Evolutionary conservation across 2,888 invertebrate genomes (phyloP), one percentile per base, ranked within the genome.

Genomic region (Apodemia zela): DNA sequence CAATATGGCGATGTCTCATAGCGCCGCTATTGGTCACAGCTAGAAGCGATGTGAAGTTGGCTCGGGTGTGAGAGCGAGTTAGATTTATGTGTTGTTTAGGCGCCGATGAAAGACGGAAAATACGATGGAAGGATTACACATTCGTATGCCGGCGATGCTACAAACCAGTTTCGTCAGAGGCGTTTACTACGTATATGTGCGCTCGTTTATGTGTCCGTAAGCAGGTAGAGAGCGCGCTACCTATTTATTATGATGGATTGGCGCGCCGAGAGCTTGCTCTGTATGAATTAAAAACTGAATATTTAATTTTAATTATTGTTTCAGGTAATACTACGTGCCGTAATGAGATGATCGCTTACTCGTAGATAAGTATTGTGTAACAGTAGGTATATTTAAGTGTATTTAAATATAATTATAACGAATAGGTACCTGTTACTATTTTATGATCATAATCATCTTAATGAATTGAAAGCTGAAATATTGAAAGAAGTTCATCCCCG

Each of bases 81-180:
- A 78, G 86, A 87, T 86, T 89, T 89, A 92, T 90, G 84, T 81
- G 85, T 82, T 85, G 82, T 83, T 84, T 84, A 83, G 81, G 85
- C 81, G 86, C 83, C 79, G 82, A 86, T 86, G 87, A 87, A 87
- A 85, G 91, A 91, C 81, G 81, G 84, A 87, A 81, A 82, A 89
- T 85, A 84, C 84, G 84, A 87, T 77, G 81, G 80, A 78, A 80
- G 72, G 69, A 68, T 80, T 81, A 78, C 82, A 81, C 84, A 85
- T 89, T 90, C 88, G 90, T 89, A 87, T 89, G 87, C 87, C 76
- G 79, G 77, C 80, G 75, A 82, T 79, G 81, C 79, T 74, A 72
- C 72, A 74, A 82, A 91, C 91, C 87, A 89, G 91, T 90, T 89
- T 86, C 70, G 80, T 84, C 86, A 85, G 87, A 89, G 91, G 91